Evolutionary conservation across 2,888 invertebrate genomes (phyloP).

Genomic region (Microplitis manilae): DNA sequence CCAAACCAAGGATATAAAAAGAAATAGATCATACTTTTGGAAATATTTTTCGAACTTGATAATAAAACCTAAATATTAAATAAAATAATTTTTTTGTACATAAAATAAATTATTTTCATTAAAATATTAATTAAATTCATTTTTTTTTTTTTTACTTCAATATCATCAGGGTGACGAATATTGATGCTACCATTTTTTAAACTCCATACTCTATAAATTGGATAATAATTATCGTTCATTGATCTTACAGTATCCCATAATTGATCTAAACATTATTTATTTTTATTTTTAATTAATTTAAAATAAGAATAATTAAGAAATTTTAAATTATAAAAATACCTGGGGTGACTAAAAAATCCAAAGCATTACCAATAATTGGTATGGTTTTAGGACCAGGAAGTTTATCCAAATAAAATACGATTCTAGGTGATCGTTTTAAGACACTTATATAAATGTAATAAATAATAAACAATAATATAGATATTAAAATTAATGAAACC

Average conservation of each 20-base stretch:
- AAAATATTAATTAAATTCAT: slow-evolving; percentile 14
- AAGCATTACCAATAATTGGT: slow-evolving; percentile 55
- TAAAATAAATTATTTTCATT: not conserved
- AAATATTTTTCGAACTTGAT: slow-evolving; percentile 61
- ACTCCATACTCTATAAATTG: slow-evolving; percentile 57
- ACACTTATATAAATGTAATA: slow-evolving; percentile 36
- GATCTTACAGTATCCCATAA: slow-evolving; percentile 52
- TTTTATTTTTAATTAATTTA: not conserved
- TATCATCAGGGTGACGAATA: slow-evolving; percentile 61
- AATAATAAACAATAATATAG: slow-evolving; percentile 23
- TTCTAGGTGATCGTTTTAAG: slow-evolving; percentile 54
- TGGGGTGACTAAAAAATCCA: slow-evolving; percentile 38
- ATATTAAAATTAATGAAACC: slow-evolving; percentile 27
- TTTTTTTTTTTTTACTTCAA: slow-evolving; percentile 57
- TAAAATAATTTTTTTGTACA: slow-evolving; percentile 5
- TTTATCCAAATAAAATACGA: slow-evolving; percentile 56
- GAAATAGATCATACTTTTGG: slow-evolving; percentile 68
- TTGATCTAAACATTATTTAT: slow-evolving; percentile 45
- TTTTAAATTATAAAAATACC: slow-evolving; percentile 43
- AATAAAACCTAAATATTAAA: slow-evolving; percentile 58
- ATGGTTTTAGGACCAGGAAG: slow-evolving; percentile 64
- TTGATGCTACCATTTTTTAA: slow-evolving; percentile 48
- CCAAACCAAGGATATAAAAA: slow-evolving; percentile 71
- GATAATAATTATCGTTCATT: slow-evolving; percentile 55
- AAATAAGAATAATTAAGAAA: slow-evolving; percentile 15